A percentile compares a stretch with the other conserved stretches of the same genome.
Evolutionary conservation across 53 echinoderm and acorn worm genomes (phyloP).

Genomic region (Pentamera pediparva): DNA sequence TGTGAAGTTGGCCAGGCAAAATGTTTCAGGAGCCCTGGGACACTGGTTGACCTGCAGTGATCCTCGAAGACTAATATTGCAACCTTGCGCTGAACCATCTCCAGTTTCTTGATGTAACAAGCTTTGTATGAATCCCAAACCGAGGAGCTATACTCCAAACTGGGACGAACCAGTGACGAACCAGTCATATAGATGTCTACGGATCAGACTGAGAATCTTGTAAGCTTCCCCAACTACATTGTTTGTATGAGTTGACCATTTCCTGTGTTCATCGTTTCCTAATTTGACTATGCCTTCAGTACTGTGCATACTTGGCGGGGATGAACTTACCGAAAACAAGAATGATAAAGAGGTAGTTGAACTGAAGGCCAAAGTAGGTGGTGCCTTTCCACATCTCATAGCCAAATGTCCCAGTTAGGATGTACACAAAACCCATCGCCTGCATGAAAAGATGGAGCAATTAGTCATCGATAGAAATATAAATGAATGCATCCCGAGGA

Average conservation of each 20-base stretch:
- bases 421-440: conserved; percentile 65
- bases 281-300: too few relatives aligned
- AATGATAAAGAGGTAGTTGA: conserved; percentile 58
- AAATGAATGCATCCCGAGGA: not conserved
- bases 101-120: too few relatives aligned
- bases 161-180: too few relatives aligned
- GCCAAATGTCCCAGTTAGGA: conserved; percentile 65
- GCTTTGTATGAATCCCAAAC: too few relatives aligned
- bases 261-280: not conserved
- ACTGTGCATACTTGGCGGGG: not conserved
- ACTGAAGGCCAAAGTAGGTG: conserved; percentile 65
- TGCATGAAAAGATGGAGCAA: not conserved
- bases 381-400: conserved; percentile 85
- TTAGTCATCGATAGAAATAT: not conserved
- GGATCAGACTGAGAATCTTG: not conserved
- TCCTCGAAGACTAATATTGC: too few relatives aligned
- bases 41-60: too few relatives aligned
- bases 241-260: not conserved
- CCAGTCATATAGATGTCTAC: not conserved
- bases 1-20: too few relatives aligned
- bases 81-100: too few relatives aligned
- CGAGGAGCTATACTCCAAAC: too few relatives aligned
- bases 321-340: conserved; percentile 60
- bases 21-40: too few relatives aligned
- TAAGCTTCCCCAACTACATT: not conserved